A percentile compares a stretch with the other conserved stretches of the same genome.
Evolutionary conservation across 2,797 vertebrate species (phyloP).

Genomic region (Catostomus latipinnis): DNA sequence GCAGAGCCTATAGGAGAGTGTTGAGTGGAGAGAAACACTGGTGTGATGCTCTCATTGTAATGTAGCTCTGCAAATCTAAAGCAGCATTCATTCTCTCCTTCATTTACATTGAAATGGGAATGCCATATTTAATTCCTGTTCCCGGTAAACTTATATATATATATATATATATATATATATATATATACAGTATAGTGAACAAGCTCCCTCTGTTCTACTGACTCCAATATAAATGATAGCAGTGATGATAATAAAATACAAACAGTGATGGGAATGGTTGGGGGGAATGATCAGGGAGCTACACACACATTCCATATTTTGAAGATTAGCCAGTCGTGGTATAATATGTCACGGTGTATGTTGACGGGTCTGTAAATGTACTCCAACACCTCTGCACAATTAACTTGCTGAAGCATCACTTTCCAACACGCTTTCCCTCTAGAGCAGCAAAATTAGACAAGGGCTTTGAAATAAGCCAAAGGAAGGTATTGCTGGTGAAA

Average conservation of each 20-base stretch:
- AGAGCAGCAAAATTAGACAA: not conserved
- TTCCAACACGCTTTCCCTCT: not conserved
- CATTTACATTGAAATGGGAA: constrained; percentile 76
- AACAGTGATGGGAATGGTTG: not conserved
- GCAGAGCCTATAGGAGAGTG: constrained; percentile 65
- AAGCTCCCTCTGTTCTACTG: constrained; percentile 51
- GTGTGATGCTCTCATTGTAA: constrained; percentile 67
- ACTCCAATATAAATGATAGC: constrained; percentile 60
- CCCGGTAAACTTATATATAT: constrained; percentile 52
- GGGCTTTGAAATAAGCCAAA: not conserved
- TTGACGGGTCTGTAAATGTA: not conserved
- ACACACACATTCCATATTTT: constrained; percentile 38
- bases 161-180: constrained; percentile 51
- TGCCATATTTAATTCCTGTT: constrained; percentile 68
- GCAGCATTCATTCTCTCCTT: constrained; percentile 64
- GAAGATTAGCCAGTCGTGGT: constrained; percentile 11
- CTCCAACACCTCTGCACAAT: not conserved
- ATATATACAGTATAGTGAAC: constrained; percentile 41
- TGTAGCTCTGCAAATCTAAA: constrained; percentile 68
- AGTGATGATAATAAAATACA: constrained; percentile 57
- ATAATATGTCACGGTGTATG: not conserved
- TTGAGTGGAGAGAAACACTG: constrained; percentile 70
- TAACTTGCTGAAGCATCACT: constrained; percentile 33
- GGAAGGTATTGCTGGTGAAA: too few relatives aligned
- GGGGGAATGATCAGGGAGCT: constrained; percentile 39